phyloP scores from a whole-genome alignment of 2,797 vertebrate species.

The Sciurus carolinensis region DNA sequence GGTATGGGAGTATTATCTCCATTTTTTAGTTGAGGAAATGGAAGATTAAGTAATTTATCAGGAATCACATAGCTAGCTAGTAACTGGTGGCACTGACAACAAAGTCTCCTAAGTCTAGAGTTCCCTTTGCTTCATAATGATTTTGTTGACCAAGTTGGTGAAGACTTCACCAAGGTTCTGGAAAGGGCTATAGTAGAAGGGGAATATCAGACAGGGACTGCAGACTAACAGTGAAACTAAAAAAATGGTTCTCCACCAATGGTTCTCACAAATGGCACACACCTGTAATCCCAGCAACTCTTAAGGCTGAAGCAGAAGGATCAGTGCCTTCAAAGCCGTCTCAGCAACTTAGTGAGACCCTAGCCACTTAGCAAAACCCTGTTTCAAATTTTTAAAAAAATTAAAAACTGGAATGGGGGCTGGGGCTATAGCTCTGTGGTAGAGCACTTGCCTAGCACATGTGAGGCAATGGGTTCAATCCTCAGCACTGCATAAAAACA shows the following conservation, averaged over 20 bases:
- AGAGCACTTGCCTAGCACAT: too few relatives aligned
- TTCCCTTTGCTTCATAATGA: neutral
- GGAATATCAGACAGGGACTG: neutral
- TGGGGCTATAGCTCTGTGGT: too few relatives aligned
- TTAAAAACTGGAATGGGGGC: too few relatives aligned
- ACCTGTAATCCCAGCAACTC: too few relatives aligned
- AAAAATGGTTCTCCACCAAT: neutral
- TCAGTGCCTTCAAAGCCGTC: too few relatives aligned
- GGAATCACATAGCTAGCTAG: neutral
- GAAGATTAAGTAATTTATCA: neutral
- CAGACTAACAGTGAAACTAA: neutral
- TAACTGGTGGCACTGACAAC: neutral
- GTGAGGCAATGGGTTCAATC: too few relatives aligned
- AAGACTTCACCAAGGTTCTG: neutral
- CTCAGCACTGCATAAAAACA: too few relatives aligned
- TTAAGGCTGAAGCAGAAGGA: too few relatives aligned
- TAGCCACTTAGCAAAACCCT: too few relatives aligned
- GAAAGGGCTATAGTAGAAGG: neutral
- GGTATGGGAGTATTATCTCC: neutral
- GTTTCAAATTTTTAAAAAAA: too few relatives aligned
- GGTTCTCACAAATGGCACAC: too few relatives aligned
- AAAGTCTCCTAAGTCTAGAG: neutral
- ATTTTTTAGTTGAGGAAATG: conserved; percentile 36
- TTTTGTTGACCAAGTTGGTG: neutral
- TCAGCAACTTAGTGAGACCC: too few relatives aligned